A percentile compares a stretch with the other conserved stretches of the same genome.
Conservation (phyloP, 2,113 vertebrate species). For the Microtus pennsylvanicus region DNA sequence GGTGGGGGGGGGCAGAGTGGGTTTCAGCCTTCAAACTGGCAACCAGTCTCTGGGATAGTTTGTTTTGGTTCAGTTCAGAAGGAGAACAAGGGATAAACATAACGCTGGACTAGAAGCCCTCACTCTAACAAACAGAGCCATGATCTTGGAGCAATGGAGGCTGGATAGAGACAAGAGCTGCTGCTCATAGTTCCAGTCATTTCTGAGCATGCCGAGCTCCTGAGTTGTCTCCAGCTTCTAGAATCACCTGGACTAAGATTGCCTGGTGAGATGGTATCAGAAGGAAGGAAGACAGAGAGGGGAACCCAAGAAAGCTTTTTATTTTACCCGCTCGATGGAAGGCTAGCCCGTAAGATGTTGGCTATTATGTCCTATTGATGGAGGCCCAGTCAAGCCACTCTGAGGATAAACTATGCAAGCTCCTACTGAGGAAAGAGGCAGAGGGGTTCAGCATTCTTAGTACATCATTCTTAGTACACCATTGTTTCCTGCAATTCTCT, state of each 20-base stretch:
- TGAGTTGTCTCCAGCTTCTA: background rate
- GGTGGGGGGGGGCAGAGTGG: background rate
- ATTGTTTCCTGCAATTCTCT: background rate
- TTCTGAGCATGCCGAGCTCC: rapidly evolving
- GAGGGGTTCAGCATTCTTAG: background rate
- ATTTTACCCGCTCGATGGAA: background rate
- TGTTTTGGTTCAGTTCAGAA: background rate
- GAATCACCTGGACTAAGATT: background rate
- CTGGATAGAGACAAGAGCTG: background rate
- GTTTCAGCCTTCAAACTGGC: background rate
- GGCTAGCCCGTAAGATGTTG: background rate
- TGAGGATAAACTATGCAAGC: rapidly evolving
- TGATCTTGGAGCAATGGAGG: background rate
- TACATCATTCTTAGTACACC: no score
- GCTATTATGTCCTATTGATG: no score
- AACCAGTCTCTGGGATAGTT: background rate
- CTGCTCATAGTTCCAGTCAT: rapidly evolving
- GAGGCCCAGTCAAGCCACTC: background rate
- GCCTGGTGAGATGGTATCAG: background rate
- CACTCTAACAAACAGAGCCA: background rate
- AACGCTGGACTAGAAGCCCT: background rate
- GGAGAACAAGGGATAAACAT: background rate
- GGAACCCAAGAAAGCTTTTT: background rate
- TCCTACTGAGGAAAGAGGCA: background rate
- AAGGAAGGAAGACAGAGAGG: background rate